Conservation (phyloP, 2,888 invertebrate species). For the Netelia fuscicornis region DNA sequence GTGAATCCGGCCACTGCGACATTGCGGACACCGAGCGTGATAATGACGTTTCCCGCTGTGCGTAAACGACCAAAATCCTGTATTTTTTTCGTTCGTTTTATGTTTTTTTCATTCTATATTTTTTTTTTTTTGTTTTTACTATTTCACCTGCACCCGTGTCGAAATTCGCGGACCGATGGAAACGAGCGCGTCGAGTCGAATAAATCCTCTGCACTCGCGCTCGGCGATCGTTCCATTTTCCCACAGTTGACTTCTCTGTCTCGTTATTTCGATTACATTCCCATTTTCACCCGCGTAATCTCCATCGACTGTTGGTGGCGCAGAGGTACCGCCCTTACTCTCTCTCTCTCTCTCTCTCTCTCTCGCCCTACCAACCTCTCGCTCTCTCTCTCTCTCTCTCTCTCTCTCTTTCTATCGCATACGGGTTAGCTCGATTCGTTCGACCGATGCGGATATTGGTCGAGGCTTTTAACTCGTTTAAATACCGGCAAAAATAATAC, state of each 20-base stretch:
- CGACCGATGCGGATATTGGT: conserved; percentile 21
- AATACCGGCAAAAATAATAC: conserved; percentile 48
- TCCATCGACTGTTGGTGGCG: conserved; percentile 72
- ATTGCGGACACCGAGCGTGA: conserved; percentile 33
- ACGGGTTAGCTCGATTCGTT: conserved; percentile 15
- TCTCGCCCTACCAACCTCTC: neutral
- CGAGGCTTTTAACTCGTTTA: conserved; percentile 51
- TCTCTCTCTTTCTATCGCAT: neutral
- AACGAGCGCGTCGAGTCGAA: conserved; percentile 54
- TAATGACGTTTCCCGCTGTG: conserved; percentile 47
- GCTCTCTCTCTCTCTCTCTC: neutral
- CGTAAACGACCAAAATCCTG: conserved; percentile 32
- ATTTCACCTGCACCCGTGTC: conserved; percentile 41
- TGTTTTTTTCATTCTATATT: neutral
- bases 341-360: neutral
- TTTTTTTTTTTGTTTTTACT: conserved; percentile 19
- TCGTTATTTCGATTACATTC: conserved; percentile 78
- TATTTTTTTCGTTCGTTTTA: conserved; percentile 25
- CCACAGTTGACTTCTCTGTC: conserved; percentile 72
- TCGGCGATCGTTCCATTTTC: conserved; percentile 69
- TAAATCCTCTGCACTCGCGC: conserved; percentile 66
- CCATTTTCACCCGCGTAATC: conserved; percentile 75
- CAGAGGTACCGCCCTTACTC: conserved; percentile 4
- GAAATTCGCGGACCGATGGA: conserved; percentile 64
- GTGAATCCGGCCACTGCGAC: conserved; percentile 1